A percentile compares a stretch with the other conserved stretches of the same genome.
phyloP scores from a whole-genome alignment of 2,797 vertebrate species.

The Luscinia luscinia region DNA sequence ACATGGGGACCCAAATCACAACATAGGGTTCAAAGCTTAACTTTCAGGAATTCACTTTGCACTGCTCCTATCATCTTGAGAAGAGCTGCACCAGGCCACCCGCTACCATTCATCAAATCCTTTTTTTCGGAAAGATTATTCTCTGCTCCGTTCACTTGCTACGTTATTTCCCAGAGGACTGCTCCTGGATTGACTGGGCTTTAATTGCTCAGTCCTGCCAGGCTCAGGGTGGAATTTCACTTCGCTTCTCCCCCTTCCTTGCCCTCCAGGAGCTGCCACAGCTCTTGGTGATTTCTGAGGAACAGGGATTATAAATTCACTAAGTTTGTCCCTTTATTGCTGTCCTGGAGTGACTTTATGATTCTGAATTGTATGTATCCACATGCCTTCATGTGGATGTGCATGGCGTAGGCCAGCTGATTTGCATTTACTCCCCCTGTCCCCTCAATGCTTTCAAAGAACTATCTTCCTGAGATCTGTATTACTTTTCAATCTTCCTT shows the following conservation, averaged over 20 bases:
- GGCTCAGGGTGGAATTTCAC: constrained; percentile 42
- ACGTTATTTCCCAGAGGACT: constrained; percentile 57
- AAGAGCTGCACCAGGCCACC: background rate
- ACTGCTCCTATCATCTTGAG: background rate
- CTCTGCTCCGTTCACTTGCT: background rate
- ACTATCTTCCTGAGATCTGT: background rate
- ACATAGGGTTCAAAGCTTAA: background rate
- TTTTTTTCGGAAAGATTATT: constrained; percentile 37
- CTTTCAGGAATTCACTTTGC: constrained; percentile 24
- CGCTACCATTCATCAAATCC: constrained; percentile 36
- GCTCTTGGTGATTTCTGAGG: background rate
- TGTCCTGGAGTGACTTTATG: background rate
- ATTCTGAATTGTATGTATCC: background rate
- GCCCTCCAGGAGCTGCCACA: background rate
- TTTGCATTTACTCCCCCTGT: background rate
- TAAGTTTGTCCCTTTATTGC: background rate
- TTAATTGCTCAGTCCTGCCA: constrained; percentile 40
- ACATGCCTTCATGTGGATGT: background rate
- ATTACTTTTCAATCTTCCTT: background rate
- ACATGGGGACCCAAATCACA: background rate
- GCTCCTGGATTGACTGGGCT: constrained; percentile 59
- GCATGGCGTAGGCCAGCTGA: background rate
- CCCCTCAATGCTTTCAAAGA: background rate
- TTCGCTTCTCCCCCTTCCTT: background rate
- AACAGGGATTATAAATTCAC: background rate